Conservation (phyloP, 2,113 vertebrate species). For the Nesogale talazaci region DNA sequence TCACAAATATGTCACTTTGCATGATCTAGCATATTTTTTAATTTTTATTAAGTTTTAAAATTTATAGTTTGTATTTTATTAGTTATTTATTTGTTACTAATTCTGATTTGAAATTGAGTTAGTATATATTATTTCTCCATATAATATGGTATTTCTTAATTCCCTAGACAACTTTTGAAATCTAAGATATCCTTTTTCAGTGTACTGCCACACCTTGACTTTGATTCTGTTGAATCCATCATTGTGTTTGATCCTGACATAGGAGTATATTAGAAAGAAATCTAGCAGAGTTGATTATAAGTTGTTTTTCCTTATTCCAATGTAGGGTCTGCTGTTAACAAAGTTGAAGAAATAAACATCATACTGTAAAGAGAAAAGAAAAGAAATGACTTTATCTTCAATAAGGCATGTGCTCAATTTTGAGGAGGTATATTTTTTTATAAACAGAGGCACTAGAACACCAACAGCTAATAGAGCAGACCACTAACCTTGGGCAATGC, state of each 20-base stretch:
- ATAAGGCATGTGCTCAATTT: neutral
- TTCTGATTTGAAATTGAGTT: accelerated
- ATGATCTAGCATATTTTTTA: neutral
- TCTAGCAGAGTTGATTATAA: neutral
- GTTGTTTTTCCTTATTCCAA: neutral
- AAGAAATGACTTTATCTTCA: neutral
- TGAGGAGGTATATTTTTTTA: neutral
- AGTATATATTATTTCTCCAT: neutral
- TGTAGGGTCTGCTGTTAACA: neutral
- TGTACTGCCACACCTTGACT: neutral
- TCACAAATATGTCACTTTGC: neutral
- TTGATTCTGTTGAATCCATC: neutral
- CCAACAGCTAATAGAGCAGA: neutral
- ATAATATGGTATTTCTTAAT: neutral
- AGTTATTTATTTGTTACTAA: neutral
- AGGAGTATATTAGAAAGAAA: neutral
- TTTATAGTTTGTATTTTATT: neutral
- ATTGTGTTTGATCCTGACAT: accelerated
- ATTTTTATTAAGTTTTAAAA: neutral
- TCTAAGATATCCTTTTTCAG: neutral
- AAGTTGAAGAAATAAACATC: neutral
- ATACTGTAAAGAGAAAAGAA: neutral
- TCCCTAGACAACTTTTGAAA: neutral
- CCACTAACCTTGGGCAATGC: neutral
- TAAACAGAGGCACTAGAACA: neutral